Evolutionary conservation across 30 jellyfish, hydroid and myxozoan species (phyloP).

Genomic region (Phacellophora camtschatica): DNA sequence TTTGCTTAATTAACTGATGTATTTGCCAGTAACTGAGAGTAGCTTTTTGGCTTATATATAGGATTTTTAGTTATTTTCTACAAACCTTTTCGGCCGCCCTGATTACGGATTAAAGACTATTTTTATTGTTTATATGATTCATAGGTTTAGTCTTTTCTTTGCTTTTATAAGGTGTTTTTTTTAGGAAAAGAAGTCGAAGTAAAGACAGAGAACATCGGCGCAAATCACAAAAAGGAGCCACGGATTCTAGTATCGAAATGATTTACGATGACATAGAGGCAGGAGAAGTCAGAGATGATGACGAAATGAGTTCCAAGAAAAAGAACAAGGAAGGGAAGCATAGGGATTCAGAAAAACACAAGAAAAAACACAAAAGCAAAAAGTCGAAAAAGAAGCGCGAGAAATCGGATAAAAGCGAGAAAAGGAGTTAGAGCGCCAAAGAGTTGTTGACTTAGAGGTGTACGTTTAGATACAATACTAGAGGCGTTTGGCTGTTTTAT

Average conservation of each 20-base stretch:
- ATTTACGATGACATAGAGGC: conserved; percentile 13
- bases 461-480: no score
- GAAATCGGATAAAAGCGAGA: not conserved
- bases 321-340: conserved; percentile 11
- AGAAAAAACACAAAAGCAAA: conserved; percentile 50
- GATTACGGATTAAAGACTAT: no score
- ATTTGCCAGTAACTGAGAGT: not conserved
- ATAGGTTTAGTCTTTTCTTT: no score
- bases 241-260: not conserved
- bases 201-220: not conserved
- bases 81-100: no score
- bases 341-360: not conserved
- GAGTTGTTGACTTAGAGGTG: no score
- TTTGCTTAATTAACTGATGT: not conserved
- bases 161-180: no score
- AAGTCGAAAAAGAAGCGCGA: conserved; percentile 29
- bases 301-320: not conserved
- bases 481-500: no score
- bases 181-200: not conserved
- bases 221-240: not conserved
- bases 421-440: not conserved
- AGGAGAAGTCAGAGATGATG: conserved; percentile 26
- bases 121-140: no score
- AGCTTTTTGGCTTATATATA: not conserved
- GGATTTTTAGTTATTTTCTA: no score